Conservation (phyloP, 2,113 vertebrate species). For the Trematocara stigmaticum region DNA sequence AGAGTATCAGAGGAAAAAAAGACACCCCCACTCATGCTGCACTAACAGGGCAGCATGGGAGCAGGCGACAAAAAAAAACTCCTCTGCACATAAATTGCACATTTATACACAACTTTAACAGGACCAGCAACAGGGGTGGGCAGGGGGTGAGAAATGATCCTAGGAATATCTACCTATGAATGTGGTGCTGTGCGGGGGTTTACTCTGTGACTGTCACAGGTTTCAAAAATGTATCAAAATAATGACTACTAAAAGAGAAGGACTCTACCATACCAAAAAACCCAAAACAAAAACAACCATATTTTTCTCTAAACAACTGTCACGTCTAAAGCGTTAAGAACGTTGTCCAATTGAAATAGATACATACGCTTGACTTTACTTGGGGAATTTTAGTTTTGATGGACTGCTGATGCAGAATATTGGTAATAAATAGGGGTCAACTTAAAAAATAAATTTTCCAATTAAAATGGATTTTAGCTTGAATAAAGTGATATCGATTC, state of each 20-base stretch:
- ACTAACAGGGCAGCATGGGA: no score
- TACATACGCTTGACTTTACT: neutral
- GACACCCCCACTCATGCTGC: no score
- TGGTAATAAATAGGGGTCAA: neutral
- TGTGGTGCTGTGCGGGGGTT: neutral
- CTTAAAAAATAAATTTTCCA: neutral
- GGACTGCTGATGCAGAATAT: neutral
- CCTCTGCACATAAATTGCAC: no score
- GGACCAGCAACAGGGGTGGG: no score
- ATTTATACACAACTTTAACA: no score
- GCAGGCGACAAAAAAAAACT: no score
- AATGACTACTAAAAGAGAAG: neutral
- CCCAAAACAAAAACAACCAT: neutral
- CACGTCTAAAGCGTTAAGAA: neutral
- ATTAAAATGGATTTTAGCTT: neutral
- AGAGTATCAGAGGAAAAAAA: no score
- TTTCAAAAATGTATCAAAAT: neutral
- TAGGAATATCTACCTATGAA: no score
- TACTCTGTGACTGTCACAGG: neutral
- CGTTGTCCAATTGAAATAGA: neutral
- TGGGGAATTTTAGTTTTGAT: neutral
- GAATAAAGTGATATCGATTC: no score
- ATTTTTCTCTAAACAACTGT: neutral
- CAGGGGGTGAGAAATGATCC: no score
- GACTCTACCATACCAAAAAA: neutral